Evolutionary conservation across 1,140 invertebrate species (phyloP).

Genomic region (Zophobas atratus): DNA sequence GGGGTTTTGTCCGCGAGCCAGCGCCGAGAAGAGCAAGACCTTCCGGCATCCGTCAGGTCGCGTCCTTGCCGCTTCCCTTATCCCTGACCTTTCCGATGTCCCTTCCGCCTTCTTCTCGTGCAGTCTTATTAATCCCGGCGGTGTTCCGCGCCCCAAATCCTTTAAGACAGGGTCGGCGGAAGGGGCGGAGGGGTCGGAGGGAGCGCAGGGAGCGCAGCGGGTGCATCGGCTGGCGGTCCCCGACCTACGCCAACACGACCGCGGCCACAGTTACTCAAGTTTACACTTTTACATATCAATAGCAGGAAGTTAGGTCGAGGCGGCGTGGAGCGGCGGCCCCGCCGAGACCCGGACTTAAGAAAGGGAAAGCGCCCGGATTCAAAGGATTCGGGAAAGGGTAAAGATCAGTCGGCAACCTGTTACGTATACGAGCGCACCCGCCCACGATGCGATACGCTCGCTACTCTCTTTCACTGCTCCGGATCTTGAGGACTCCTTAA

Average conservation of each 20-base stretch:
- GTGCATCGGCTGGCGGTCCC: conserved; percentile 25
- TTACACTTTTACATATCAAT: conserved; percentile 52
- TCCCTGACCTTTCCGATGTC: too few relatives aligned
- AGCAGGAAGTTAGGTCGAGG: conserved; percentile 36
- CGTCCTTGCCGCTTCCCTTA: too few relatives aligned
- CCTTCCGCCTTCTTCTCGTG: neutral
- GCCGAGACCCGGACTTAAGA: conserved; percentile 49
- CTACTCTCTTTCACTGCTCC: conserved; percentile 17
- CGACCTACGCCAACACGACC: conserved; percentile 33
- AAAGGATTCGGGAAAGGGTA: conserved; percentile 57
- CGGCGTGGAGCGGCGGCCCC: conserved; percentile 3
- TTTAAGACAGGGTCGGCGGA: conserved; percentile 1
- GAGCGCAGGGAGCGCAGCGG: conserved; percentile 12
- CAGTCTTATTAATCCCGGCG: conserved; percentile 9
- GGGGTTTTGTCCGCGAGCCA: too few relatives aligned
- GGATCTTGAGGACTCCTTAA: conserved; percentile 25
- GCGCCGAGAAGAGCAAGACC: too few relatives aligned
- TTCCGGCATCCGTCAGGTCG: too few relatives aligned
- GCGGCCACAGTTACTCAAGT: conserved; percentile 41
- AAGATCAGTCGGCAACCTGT: conserved; percentile 58
- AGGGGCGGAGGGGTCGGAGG: conserved; percentile 1
- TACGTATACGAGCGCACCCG: conserved; percentile 32
- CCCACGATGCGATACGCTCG: neutral
- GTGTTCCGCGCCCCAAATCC: conserved; percentile 16
- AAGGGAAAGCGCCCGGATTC: conserved; percentile 55